phyloP scores from a whole-genome alignment of 1,140 invertebrate genomes.

The Drosophila ercepeae region DNA sequence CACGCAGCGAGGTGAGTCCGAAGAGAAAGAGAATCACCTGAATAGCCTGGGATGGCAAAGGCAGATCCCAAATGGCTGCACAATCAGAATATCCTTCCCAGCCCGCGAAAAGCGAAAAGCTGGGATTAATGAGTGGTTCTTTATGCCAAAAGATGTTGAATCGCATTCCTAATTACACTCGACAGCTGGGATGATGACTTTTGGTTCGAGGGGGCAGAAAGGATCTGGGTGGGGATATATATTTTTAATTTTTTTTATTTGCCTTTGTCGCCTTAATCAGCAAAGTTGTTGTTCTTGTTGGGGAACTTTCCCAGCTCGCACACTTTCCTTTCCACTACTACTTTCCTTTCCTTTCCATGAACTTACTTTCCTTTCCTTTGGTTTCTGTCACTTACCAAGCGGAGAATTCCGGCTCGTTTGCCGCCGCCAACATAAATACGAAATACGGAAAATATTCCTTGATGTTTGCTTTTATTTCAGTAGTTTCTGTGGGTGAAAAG shows the following conservation, averaged over 20 bases:
- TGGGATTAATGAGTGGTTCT: constrained; percentile 16
- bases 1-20: constrained; percentile 82
- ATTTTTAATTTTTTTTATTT: constrained; percentile 52
- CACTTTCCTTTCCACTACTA: constrained; percentile 10
- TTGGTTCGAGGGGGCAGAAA: background rate
- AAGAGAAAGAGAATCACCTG: constrained; percentile 13
- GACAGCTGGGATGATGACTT: background rate
- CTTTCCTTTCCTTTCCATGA: constrained; percentile 2
- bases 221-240: constrained; percentile 11
- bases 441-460: constrained; percentile 44
- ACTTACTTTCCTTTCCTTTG: constrained; percentile 14
- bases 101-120: constrained; percentile 5
- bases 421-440: constrained; percentile 40
- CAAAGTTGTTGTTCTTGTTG: constrained; percentile 18
- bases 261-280: constrained; percentile 47
- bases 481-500: constrained; percentile 26
- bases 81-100: constrained; percentile 22
- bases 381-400: constrained; percentile 17
- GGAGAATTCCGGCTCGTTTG: constrained; percentile 26
- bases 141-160: constrained; percentile 5
- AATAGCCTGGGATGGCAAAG: constrained; percentile 16
- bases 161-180: background rate
- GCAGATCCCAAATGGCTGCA: constrained; percentile 26
- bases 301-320: constrained; percentile 18
- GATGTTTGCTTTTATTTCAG: constrained; percentile 48